phyloP scores from a whole-genome alignment of 2,797 vertebrate genomes.

The Ctenopoma multispine region DNA sequence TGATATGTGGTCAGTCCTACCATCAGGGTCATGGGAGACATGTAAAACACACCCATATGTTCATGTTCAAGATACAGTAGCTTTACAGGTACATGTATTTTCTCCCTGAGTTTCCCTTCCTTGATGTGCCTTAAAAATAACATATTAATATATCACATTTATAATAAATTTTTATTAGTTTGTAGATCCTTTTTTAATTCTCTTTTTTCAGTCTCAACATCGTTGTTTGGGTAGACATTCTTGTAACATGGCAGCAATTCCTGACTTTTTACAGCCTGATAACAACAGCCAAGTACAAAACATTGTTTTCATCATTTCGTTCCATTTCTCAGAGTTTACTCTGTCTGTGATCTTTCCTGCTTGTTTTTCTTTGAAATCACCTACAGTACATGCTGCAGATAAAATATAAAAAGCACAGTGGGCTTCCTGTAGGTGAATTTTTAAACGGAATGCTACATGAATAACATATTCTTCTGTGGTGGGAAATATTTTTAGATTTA shows the following conservation, averaged over 20 bases:
- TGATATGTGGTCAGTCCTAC: neutral
- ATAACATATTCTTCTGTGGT: neutral
- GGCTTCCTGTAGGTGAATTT: conserved; percentile 22
- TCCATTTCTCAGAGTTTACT: conserved; percentile 35
- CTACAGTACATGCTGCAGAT: conserved; percentile 10
- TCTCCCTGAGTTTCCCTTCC: neutral
- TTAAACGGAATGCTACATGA: conserved; percentile 15
- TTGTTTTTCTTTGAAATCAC: conserved; percentile 44
- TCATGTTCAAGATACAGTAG: neutral
- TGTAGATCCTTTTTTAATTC: no score
- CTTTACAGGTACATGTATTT: neutral
- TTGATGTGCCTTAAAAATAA: neutral
- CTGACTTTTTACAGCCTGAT: conserved; percentile 3
- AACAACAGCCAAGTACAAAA: conserved; percentile 9
- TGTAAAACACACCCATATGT: conserved; percentile 6
- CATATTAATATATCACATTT: no score
- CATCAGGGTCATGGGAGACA: neutral
- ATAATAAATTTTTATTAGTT: no score
- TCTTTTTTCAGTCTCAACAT: no score
- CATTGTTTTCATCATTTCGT: conserved; percentile 19
- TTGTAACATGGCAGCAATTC: conserved; percentile 1
- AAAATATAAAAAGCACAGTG: conserved; percentile 26
- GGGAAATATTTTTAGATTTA: neutral
- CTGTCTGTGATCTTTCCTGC: conserved; percentile 36
- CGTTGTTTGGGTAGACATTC: neutral